Evolutionary conservation across 2,888 invertebrate species (phyloP).

Genomic region (Leptodirus hochenwartii): DNA sequence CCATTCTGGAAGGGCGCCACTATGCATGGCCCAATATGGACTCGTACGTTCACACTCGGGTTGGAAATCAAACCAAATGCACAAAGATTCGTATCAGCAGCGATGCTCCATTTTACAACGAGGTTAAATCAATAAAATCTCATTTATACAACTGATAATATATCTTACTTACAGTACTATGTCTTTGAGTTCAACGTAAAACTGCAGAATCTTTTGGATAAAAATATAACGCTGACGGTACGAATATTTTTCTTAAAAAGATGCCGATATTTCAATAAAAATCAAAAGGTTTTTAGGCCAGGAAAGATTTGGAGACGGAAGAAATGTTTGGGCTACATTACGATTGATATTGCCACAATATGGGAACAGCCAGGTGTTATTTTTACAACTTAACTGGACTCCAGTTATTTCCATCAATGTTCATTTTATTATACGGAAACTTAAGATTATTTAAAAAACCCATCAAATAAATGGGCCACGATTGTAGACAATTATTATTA

Average conservation of each 20-base stretch:
- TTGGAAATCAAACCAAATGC: constrained; percentile 40
- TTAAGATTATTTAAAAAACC: no score
- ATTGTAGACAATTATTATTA: no score
- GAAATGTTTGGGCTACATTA: constrained; percentile 37
- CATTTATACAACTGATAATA: constrained; percentile 1
- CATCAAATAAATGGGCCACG: no score
- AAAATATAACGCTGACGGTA: constrained; percentile 40
- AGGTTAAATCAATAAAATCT: constrained; percentile 29
- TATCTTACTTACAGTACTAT: constrained; percentile 37
- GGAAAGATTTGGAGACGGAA: constrained; percentile 27
- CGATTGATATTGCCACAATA: constrained; percentile 46
- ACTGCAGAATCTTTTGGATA: constrained; percentile 35
- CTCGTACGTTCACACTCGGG: constrained; percentile 40
- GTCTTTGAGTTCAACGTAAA: constrained; percentile 43
- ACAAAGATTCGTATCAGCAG: constrained; percentile 38
- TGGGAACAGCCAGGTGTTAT: constrained; percentile 48
- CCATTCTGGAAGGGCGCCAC: constrained; percentile 46
- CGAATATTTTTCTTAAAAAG: constrained; percentile 12
- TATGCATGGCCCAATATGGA: constrained; percentile 33
- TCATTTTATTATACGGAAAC: no score
- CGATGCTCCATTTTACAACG: constrained; percentile 47
- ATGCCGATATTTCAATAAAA: constrained; percentile 1
- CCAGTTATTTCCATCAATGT: constrained; percentile 4
- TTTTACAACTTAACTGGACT: constrained; percentile 5
- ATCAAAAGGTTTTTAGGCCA: constrained; percentile 21